Conservation (phyloP, 53 echinoderm and acorn worm species). For the Paelopatides confundens region DNA sequence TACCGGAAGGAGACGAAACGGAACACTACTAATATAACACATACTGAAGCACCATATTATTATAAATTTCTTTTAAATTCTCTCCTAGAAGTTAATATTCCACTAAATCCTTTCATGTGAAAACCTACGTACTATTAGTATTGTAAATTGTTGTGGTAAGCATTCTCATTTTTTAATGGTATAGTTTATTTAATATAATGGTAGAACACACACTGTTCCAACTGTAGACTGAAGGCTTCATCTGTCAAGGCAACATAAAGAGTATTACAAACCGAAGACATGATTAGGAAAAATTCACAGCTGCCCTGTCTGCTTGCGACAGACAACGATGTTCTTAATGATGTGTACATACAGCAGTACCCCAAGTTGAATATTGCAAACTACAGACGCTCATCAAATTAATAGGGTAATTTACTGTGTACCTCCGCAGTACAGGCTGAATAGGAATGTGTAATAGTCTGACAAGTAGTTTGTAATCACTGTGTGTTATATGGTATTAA, state of each 20-base stretch:
- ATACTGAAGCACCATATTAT: too few relatives aligned
- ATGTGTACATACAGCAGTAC: not conserved
- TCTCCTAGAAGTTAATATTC: too few relatives aligned
- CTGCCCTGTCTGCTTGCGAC: not conserved
- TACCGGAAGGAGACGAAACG: too few relatives aligned
- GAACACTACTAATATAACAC: too few relatives aligned
- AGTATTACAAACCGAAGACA: not conserved
- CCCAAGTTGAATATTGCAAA: constrained; percentile 16
- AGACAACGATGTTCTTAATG: constrained; percentile 11
- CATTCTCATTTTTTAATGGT: too few relatives aligned
- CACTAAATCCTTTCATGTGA: too few relatives aligned
- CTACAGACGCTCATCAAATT: constrained; percentile 22
- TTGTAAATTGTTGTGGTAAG: too few relatives aligned
- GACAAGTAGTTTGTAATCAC: not conserved
- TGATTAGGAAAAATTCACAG: not conserved
- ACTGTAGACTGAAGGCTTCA: not conserved
- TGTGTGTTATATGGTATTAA: not conserved
- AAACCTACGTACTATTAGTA: too few relatives aligned
- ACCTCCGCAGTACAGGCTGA: not conserved
- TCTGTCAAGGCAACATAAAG: not conserved
- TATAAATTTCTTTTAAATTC: too few relatives aligned
- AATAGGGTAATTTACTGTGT: constrained; percentile 22
- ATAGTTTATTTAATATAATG: too few relatives aligned
- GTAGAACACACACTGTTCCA: not conserved
- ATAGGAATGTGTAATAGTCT: not conserved